Evolutionary conservation across 2,113 vertebrate species (phyloP), one percentile per base, ranked within the genome.

Genomic region (Coturnix japonica): DNA sequence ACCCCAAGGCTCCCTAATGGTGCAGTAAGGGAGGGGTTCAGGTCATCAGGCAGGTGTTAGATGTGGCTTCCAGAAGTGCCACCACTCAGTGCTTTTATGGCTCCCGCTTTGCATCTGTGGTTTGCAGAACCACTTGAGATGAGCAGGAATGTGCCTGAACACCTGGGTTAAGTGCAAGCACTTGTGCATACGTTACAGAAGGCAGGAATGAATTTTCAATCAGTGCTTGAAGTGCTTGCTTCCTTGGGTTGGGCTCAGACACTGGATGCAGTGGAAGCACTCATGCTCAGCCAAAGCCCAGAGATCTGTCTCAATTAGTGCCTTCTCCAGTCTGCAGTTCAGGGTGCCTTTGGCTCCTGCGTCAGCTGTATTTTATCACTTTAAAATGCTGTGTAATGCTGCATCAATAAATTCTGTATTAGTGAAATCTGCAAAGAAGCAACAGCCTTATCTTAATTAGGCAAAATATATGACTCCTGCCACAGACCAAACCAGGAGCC

Each of bases 391-490:
- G 75, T 60, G 56, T 72, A 80, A 87, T 91, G 76, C 75, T 91
- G 65, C 90, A 92, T 91, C 82, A 69, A 91, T 96, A 95, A 83
- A 95, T 96, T 88, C 92, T 88, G 64, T 90, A 84, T 91, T 94
- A 94, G 95, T 81, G 91, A 89, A 95, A 94, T 92, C 81, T 96
- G 61, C 78, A 95, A 93, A 86, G 92, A 85, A 96, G 91, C 87
- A 94, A 89, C 77, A 95, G 70, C 81, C 88, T 95, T 95, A 95
- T 95, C 95, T 96, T 96, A 97, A 96, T 97, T 96, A 97, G 83
- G 72, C 66, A 85, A 96, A 97, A 97, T 95, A 56, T 90, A 96
- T 83, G 87, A 92, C 85, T 96, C 59, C 87, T 96, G 91, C 90
- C 93, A 95, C 46, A 61, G 87, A 79, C 61, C 9, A 6, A 46